phyloP scores from a whole-genome alignment of 2,888 invertebrate genomes.

The Cephonodes hylas region DNA sequence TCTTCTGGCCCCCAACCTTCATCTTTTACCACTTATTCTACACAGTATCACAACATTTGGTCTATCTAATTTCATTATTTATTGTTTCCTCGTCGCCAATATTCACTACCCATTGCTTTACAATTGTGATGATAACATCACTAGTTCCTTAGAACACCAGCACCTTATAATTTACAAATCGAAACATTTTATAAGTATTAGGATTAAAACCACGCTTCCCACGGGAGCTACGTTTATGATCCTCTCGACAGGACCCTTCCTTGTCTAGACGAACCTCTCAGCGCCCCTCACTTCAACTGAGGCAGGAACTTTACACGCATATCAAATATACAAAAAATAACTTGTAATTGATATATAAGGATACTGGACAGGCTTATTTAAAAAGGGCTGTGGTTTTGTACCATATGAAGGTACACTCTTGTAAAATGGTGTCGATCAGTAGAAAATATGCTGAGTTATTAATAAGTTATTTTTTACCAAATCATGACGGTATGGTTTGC shows the following conservation, averaged over 20 bases:
- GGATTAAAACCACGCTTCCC: not conserved
- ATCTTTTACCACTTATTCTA: too few species aligned
- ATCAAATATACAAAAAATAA: not conserved
- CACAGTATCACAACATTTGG: too few species aligned
- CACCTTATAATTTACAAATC: not conserved
- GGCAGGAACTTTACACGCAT: too few species aligned
- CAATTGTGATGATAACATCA: too few species aligned
- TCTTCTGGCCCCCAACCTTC: too few species aligned
- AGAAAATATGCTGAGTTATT: too few species aligned
- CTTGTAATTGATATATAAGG: not conserved
- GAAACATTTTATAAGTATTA: not conserved
- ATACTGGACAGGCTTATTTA: not conserved
- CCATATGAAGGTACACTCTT: not conserved
- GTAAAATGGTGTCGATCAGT: not conserved
- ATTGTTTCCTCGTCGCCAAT: too few species aligned
- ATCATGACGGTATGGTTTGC: too few species aligned
- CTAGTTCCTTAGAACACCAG: too few species aligned
- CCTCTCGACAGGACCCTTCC: not conserved
- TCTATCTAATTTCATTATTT: too few species aligned
- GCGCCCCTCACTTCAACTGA: not conserved
- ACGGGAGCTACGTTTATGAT: not conserved
- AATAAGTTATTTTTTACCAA: too few species aligned
- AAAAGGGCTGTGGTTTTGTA: not conserved
- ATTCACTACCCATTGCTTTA: too few species aligned
- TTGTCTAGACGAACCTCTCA: not conserved